Conservation (phyloP, 2,113 vertebrate species). For the Spheniscus mendiculus region DNA sequence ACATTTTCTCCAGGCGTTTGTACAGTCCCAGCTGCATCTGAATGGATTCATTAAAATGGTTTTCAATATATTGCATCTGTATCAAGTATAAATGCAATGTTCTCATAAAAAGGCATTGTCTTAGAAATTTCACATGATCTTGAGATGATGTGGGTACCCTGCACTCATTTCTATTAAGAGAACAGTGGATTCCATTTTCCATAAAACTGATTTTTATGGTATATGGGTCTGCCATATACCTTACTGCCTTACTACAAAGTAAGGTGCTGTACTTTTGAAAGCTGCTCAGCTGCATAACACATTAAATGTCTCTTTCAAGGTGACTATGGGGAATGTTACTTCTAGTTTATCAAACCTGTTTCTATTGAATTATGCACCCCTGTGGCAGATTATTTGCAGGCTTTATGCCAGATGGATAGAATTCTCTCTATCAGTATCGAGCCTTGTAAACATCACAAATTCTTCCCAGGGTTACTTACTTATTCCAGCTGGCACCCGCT, state of each 20-base stretch:
- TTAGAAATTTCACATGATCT: background rate
- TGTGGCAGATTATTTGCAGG: slow-evolving; percentile 40
- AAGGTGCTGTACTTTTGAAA: background rate
- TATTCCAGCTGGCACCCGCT: slow-evolving; percentile 29
- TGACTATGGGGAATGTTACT: background rate
- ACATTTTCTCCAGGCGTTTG: background rate
- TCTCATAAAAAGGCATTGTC: background rate
- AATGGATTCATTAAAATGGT: background rate
- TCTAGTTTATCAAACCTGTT: background rate
- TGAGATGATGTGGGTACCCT: background rate
- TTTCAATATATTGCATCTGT: background rate
- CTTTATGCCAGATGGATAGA: slow-evolving; percentile 40
- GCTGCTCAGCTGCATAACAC: background rate
- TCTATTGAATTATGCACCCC: background rate
- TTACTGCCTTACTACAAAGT: background rate
- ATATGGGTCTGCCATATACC: background rate
- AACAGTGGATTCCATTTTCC: background rate
- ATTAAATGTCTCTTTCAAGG: background rate
- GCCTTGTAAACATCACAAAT: slow-evolving; percentile 40
- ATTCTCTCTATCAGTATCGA: slow-evolving; percentile 5
- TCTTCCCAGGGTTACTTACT: slow-evolving; percentile 42
- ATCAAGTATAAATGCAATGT: background rate
- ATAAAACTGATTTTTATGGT: background rate
- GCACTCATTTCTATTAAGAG: background rate
- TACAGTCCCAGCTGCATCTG: slow-evolving; percentile 1